Evolutionary conservation across 2,888 invertebrate species (phyloP).

Genomic region (Galerucella pusilla): DNA sequence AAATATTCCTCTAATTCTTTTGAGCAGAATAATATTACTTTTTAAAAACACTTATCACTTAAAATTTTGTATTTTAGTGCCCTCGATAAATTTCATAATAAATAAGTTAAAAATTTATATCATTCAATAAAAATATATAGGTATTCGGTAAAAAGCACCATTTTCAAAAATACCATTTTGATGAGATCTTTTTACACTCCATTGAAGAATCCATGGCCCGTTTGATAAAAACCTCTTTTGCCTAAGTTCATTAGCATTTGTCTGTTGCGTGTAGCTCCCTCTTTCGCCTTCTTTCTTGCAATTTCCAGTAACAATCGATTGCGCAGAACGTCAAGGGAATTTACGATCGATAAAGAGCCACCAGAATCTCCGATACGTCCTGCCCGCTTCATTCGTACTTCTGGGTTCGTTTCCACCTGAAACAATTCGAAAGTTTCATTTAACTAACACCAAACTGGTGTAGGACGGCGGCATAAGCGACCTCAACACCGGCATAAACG

Average conservation of each 20-base stretch:
- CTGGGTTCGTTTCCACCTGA: conserved; percentile 24
- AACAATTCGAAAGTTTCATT: conserved; percentile 12
- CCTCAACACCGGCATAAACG: no score
- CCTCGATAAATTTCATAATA: neutral
- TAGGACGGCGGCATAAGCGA: no score
- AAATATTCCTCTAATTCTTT: neutral
- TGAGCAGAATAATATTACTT: neutral
- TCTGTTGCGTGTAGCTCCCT: conserved; percentile 79
- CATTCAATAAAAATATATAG: neutral
- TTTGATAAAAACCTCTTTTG: conserved; percentile 69
- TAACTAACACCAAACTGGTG: no score
- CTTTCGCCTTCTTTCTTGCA: conserved; percentile 84
- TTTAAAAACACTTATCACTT: neutral
- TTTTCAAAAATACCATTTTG: conserved; percentile 25
- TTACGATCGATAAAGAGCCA: conserved; percentile 79
- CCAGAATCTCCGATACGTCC: conserved; percentile 42
- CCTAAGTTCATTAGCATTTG: conserved; percentile 81
- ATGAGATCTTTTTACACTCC: conserved; percentile 50
- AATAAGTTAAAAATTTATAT: neutral
- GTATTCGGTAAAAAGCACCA: conserved; percentile 7
- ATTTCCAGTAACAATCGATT: conserved; percentile 81
- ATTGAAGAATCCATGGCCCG: conserved; percentile 49
- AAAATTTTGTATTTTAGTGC: conserved; percentile 6
- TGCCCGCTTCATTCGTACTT: conserved; percentile 34
- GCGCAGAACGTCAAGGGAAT: conserved; percentile 87